Conservation (phyloP, 2,797 vertebrate species). For the Coccyzus lansbergi region DNA sequence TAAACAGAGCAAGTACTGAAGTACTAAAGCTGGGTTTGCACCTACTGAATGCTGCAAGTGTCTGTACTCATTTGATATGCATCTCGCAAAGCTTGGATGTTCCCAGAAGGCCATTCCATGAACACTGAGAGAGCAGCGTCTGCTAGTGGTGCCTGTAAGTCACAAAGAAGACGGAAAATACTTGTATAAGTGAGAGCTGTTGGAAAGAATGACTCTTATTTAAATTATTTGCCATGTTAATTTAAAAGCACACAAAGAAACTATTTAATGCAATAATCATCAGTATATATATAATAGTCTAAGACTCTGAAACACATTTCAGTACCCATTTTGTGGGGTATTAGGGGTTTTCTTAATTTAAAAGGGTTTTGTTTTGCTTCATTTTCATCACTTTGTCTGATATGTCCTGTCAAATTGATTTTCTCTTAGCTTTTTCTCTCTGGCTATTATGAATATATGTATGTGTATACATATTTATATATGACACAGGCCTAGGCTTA, state of each 20-base stretch:
- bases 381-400: conserved; percentile 3
- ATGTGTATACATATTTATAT: background rate
- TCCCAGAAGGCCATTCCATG: conserved; percentile 99
- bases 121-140: conserved; percentile 98
- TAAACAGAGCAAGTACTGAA: conserved; percentile 88
- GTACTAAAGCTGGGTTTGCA: conserved; percentile 95
- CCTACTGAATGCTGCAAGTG: conserved; percentile 99
- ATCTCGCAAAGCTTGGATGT: conserved; percentile 98
- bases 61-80: conserved; percentile 99
- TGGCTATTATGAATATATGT: background rate
- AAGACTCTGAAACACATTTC: background rate
- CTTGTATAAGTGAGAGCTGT: conserved; percentile 42
- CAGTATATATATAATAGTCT: background rate
- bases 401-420: background rate
- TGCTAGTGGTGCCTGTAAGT: conserved; percentile 96
- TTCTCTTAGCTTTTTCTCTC: background rate
- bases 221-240: background rate
- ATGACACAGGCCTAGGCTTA: background rate
- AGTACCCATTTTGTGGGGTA: background rate
- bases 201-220: background rate
- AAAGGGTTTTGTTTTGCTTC: background rate
- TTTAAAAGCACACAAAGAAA: conserved; percentile 8
- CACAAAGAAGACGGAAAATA: conserved; percentile 77
- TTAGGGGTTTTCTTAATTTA: conserved; percentile 3
- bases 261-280: background rate